A percentile compares a stretch with the other conserved stretches of the same genome.
phyloP scores from a whole-genome alignment of 2,113 vertebrate genomes.

The Pelmatolapia mariae region DNA sequence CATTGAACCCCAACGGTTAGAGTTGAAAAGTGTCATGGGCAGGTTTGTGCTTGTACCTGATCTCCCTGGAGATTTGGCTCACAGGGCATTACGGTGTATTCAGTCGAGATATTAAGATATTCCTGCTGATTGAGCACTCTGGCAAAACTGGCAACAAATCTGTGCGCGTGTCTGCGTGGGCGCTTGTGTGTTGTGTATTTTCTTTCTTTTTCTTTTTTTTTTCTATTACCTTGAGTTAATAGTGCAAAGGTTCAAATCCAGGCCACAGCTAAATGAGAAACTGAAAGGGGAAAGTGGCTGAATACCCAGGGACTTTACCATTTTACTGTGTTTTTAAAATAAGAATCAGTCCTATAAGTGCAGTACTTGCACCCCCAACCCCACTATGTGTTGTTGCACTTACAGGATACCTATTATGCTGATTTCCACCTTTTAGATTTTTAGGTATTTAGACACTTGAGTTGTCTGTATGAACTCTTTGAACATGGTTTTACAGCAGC shows the following conservation, averaged over 20 bases:
- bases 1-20: constrained; percentile 13
- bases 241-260: constrained; percentile 30
- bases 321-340: not conserved
- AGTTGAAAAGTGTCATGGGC: constrained; percentile 39
- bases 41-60: constrained; percentile 48
- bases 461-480: not conserved
- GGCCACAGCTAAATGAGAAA: constrained; percentile 16
- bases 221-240: constrained; percentile 7
- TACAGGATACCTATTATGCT: not conserved
- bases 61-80: constrained; percentile 40
- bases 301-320: constrained; percentile 7
- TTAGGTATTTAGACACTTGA: not conserved
- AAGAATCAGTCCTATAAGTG: not conserved
- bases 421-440: not conserved
- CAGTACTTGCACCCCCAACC: not conserved
- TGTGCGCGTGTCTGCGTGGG: not conserved
- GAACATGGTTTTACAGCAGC: not conserved
- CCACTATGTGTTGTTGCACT: not conserved
- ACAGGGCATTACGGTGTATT: constrained; percentile 3
- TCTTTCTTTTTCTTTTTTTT: not conserved
- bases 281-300: constrained; percentile 31
- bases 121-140: constrained; percentile 32
- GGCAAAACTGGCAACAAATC: constrained; percentile 17
- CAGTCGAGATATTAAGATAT: constrained; percentile 30
- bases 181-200: not conserved